A percentile compares a stretch with the other conserved stretches of the same genome.
phyloP scores from a whole-genome alignment of 2,113 vertebrate species.

The Prolemur simus region DNA sequence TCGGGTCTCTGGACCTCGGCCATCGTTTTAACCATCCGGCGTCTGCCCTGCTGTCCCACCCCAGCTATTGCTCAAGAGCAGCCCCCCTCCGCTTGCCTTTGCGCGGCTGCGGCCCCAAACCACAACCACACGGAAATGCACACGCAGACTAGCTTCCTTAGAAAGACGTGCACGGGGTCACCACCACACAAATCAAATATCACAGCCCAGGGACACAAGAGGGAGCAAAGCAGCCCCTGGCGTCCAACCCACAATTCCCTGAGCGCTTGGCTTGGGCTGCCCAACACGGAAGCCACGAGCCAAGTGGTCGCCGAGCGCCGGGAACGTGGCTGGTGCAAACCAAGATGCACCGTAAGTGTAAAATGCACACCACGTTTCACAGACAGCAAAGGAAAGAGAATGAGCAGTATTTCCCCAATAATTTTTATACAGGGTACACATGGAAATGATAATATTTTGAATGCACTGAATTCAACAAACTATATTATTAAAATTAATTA shows the following conservation, averaged over 20 bases:
- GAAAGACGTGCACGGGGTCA: background rate
- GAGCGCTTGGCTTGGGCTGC: rapidly evolving
- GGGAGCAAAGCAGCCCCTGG: background rate
- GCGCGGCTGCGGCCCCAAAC: background rate
- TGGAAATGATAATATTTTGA: background rate
- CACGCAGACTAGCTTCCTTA: rapidly evolving
- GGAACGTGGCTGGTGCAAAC: rapidly evolving
- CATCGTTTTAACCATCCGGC: rapidly evolving
- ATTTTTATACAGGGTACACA: background rate
- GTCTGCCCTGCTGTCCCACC: rapidly evolving
- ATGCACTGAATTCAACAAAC: background rate
- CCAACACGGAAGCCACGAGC: rapidly evolving
- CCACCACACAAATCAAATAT: rapidly evolving
- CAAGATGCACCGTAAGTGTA: rapidly evolving
- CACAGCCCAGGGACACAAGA: rapidly evolving
- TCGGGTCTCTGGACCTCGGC: rapidly evolving
- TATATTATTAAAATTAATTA: background rate
- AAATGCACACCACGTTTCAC: rapidly evolving
- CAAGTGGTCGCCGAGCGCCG: rapidly evolving
- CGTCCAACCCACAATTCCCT: rapidly evolving
- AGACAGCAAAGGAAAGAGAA: background rate
- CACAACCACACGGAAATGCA: rapidly evolving
- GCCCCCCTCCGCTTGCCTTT: background rate
- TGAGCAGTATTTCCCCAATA: background rate
- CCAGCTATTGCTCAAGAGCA: background rate